phyloP scores from a whole-genome alignment of 2,888 invertebrate species.

The Omphaloscelis lunosa region DNA sequence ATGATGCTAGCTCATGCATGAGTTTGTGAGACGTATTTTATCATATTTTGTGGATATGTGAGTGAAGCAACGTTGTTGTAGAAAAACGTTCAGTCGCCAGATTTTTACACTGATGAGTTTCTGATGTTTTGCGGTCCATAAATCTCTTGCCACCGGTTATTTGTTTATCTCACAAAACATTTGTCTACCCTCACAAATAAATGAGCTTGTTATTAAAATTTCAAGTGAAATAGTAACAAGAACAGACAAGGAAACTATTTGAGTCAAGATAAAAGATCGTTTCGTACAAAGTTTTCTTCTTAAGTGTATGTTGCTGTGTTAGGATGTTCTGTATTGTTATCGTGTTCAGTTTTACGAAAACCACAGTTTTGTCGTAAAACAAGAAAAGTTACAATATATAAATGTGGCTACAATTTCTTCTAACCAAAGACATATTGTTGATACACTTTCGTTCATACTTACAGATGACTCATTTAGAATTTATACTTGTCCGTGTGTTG shows the following conservation, averaged over 20 bases:
- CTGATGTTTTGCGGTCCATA: conserved; percentile 42
- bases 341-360: conserved; percentile 30
- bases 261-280: conserved; percentile 55
- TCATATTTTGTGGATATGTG: conserved; percentile 62
- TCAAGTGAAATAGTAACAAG: conserved; percentile 52
- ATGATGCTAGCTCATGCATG: conserved; percentile 79
- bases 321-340: conserved; percentile 37
- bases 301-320: conserved; percentile 46
- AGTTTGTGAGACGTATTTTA: conserved; percentile 68
- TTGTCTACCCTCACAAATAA: conserved; percentile 29
- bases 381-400: not conserved
- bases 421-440: not conserved
- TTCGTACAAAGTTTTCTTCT: conserved; percentile 57
- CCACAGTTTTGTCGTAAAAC: not conserved
- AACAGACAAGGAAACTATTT: conserved; percentile 47
- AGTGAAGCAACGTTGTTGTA: conserved; percentile 40
- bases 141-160: conserved; percentile 34
- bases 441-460: conserved; percentile 1
- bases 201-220: conserved; percentile 50
- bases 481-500: not conserved
- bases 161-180: conserved; percentile 50
- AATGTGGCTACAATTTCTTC: not conserved
- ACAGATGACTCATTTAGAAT: conserved; percentile 12
- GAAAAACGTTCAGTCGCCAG: conserved; percentile 26
- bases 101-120: conserved; percentile 48